Percentiles rank a stretch among this genome's conserved stretches.
Conservation (phyloP, 2,797 vertebrate species). For the Gymnoscopelus microlampas region DNA sequence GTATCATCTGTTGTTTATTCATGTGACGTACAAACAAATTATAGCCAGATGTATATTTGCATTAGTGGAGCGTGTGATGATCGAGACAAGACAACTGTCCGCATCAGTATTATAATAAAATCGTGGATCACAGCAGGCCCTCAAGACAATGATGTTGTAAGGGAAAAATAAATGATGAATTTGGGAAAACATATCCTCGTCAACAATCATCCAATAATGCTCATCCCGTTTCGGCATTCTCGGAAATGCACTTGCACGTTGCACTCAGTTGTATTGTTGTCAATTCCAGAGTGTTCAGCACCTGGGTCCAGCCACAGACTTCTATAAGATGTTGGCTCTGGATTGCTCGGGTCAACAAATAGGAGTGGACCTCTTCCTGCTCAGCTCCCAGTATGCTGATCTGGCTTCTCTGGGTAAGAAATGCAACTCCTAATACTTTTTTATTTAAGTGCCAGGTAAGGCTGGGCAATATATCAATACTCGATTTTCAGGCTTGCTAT, state of each 20-base stretch:
- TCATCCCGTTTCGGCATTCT: too few relatives aligned
- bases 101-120: too few relatives aligned
- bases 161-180: too few relatives aligned
- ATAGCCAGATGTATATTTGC: conserved; percentile 24
- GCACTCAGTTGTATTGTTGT: too few relatives aligned
- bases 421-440: not conserved
- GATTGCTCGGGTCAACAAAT: conserved; percentile 98
- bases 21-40: conserved; percentile 12
- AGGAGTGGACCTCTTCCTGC: conserved; percentile 95
- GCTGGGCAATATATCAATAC: too few relatives aligned
- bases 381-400: conserved; percentile 96
- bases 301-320: conserved; percentile 96
- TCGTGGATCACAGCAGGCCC: too few relatives aligned
- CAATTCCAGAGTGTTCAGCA: conserved; percentile 89
- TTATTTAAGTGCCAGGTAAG: too few relatives aligned
- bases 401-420: conserved; percentile 92
- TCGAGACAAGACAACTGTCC: not conserved
- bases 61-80: not conserved
- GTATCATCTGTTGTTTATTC: conserved; percentile 26
- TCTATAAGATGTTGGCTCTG: conserved; percentile 98
- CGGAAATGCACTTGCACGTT: too few relatives aligned
- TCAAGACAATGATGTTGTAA: too few relatives aligned
- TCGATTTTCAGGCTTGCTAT: too few relatives aligned
- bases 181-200: too few relatives aligned
- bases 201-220: too few relatives aligned